A percentile compares a stretch with the other conserved stretches of the same genome.
phyloP scores from a whole-genome alignment of 2,888 invertebrate genomes.

The Cheilosia scutellata region DNA sequence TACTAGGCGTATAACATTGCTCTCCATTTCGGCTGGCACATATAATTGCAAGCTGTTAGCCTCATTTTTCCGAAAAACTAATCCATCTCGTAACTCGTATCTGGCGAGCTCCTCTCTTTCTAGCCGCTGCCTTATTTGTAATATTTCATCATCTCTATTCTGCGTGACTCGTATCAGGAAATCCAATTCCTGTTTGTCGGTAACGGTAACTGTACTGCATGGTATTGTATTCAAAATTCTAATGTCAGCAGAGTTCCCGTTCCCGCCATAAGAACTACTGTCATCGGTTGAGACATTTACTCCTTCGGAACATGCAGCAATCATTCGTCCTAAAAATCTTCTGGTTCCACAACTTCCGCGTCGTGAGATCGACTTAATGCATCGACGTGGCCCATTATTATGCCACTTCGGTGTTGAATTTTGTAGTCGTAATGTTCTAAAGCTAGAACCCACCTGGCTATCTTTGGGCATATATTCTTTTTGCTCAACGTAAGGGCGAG shows the following conservation, averaged over 20 bases:
- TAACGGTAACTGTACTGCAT: conserved; percentile 45
- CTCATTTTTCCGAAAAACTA: conserved; percentile 57
- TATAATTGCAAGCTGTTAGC: conserved; percentile 59
- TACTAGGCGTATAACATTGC: conserved; percentile 72
- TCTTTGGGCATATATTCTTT: too few species aligned
- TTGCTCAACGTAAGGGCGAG: too few species aligned
- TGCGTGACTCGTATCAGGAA: conserved; percentile 67
- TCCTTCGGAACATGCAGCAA: conserved; percentile 17
- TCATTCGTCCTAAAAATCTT: conserved; percentile 21
- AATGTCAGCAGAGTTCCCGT: conserved; percentile 3
- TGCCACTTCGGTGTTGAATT: conserved; percentile 47
- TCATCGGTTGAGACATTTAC: conserved; percentile 11
- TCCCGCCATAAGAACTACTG: background rate
- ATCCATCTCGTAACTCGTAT: conserved; percentile 68
- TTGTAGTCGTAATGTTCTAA: conserved; percentile 19
- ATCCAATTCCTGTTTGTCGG: conserved; percentile 49
- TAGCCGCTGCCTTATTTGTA: conserved; percentile 66
- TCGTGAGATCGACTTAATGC: conserved; percentile 17
- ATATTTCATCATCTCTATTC: conserved; percentile 75
- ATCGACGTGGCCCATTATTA: conserved; percentile 53
- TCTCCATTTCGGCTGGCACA: conserved; percentile 76
- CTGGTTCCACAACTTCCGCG: conserved; percentile 24
- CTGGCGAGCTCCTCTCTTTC: conserved; percentile 50
- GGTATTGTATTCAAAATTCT: conserved; percentile 37
- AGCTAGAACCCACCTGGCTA: too few species aligned